Evolutionary conservation across 1,140 invertebrate genomes (phyloP).

Genomic region (Cyclina sinensis): DNA sequence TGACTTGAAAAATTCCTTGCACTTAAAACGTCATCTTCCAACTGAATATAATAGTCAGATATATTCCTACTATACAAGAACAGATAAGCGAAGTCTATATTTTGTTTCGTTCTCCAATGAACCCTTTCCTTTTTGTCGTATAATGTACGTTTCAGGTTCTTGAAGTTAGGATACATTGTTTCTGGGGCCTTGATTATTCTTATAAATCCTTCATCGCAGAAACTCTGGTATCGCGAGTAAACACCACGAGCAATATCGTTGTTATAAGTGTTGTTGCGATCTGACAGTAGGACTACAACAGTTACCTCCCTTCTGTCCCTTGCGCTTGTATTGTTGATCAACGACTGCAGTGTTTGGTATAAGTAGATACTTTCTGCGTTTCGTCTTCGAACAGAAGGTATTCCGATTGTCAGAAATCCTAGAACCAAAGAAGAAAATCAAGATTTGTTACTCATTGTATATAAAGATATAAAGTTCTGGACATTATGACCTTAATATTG

Average conservation of each 20-base stretch:
- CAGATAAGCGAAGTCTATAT: constrained; percentile 84
- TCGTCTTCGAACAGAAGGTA: constrained; percentile 78
- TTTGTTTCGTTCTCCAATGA: constrained; percentile 86
- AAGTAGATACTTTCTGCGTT: constrained; percentile 74
- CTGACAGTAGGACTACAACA: constrained; percentile 78
- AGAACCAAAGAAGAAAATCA: constrained; percentile 25
- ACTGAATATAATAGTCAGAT: constrained; percentile 84
- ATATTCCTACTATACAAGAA: constrained; percentile 82
- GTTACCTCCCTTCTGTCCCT: constrained; percentile 67
- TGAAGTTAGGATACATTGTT: constrained; percentile 81
- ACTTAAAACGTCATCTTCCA: constrained; percentile 86
- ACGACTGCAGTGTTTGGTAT: constrained; percentile 72
- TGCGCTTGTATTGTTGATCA: constrained; percentile 71
- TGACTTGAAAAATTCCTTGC: constrained; percentile 76
- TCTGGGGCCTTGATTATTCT: constrained; percentile 80
- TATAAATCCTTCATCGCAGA: constrained; percentile 77
- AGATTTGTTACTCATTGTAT: too few relatives aligned
- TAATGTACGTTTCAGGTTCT: constrained; percentile 88
- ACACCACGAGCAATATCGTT: constrained; percentile 53
- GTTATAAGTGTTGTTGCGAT: constrained; percentile 76
- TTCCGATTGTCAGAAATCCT: constrained; percentile 83
- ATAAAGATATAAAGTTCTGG: too few relatives aligned
- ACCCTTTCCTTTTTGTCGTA: constrained; percentile 95
- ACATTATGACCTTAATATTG: too few relatives aligned
- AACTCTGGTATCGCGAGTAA: constrained; percentile 47